Evolutionary conservation across 1,140 invertebrate species (phyloP).

Genomic region (Metopolophium dirhodum): DNA sequence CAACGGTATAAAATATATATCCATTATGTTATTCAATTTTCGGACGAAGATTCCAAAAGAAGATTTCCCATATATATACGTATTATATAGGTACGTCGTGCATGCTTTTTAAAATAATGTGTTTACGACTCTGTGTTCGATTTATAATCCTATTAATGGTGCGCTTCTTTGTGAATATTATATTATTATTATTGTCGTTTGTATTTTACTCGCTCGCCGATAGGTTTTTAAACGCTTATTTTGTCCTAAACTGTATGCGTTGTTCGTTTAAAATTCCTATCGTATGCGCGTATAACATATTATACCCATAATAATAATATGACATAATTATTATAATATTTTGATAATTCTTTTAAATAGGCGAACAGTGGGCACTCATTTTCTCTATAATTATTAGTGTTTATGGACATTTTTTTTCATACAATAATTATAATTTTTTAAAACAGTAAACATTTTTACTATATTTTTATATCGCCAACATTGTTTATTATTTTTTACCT

Average conservation of each 20-base stretch:
- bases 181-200: neutral
- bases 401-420: too few relatives aligned
- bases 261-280: neutral
- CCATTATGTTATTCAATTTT: neutral
- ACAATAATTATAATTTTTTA: too few relatives aligned
- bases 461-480: too few relatives aligned
- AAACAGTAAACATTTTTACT: too few relatives aligned
- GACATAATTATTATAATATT: neutral
- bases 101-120: neutral
- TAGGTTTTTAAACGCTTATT: neutral
- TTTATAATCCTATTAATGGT: neutral
- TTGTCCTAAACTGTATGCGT: too few relatives aligned
- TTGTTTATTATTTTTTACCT: too few relatives aligned
- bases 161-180: neutral
- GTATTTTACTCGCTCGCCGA: neutral
- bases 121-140: neutral
- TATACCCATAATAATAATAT: neutral
- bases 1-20: neutral
- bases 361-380: neutral
- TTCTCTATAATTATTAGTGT: neutral
- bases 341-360: neutral
- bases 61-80: neutral
- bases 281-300: too few relatives aligned
- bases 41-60: neutral
- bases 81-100: neutral